phyloP scores from a whole-genome alignment of 1,140 invertebrate species.

The Orussus abietinus region DNA sequence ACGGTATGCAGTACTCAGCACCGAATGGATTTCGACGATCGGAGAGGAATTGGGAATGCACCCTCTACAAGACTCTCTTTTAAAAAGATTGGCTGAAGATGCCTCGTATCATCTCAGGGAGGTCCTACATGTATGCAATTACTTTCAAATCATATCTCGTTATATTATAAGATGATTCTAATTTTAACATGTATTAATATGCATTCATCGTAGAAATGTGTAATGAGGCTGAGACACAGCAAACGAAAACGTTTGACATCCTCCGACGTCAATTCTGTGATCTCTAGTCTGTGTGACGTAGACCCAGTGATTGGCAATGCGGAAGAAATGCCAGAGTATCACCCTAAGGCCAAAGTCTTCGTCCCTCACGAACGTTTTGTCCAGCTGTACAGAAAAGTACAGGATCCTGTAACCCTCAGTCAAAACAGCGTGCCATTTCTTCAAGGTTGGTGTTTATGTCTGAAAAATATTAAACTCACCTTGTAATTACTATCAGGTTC shows the following conservation, averaged over 20 bases:
- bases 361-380: slow-evolving; percentile 43
- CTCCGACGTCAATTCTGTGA: slow-evolving; percentile 44
- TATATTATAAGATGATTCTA: neutral
- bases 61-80: slow-evolving; percentile 40
- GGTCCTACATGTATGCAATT: slow-evolving; percentile 42
- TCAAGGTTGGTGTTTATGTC: slow-evolving; percentile 36
- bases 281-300: slow-evolving; percentile 44
- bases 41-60: slow-evolving; percentile 49
- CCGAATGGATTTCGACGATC: slow-evolving; percentile 47
- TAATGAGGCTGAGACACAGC: slow-evolving; percentile 47
- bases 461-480: slow-evolving; percentile 4
- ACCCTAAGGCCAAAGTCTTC: slow-evolving; percentile 46
- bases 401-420: slow-evolving; percentile 35
- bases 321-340: slow-evolving; percentile 43
- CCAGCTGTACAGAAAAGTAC: slow-evolving; percentile 37
- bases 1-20: slow-evolving; percentile 47
- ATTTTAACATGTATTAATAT: slow-evolving; percentile 1
- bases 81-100: slow-evolving; percentile 46
- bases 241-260: slow-evolving; percentile 42
- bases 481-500: neutral
- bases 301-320: slow-evolving; percentile 46
- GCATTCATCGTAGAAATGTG: slow-evolving; percentile 42
- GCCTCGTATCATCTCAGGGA: slow-evolving; percentile 49
- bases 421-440: slow-evolving; percentile 41
- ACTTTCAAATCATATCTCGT: slow-evolving; percentile 4